Evolutionary conservation across 2,113 vertebrate genomes (phyloP).

Genomic region (Podarcis cretensis): DNA sequence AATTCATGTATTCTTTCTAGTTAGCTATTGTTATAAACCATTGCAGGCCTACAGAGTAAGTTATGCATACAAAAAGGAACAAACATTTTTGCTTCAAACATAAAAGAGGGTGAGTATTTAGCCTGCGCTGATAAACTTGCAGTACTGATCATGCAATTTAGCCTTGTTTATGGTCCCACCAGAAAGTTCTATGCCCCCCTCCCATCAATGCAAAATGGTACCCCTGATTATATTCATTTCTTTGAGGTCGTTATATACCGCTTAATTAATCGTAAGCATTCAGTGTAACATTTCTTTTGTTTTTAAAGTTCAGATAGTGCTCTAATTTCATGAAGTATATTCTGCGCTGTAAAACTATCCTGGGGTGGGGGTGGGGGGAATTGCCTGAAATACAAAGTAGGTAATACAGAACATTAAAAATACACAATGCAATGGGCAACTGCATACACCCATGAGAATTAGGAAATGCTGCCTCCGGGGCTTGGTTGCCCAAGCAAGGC

Average conservation of each 20-base stretch:
- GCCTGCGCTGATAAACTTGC: neutral
- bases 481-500: neutral
- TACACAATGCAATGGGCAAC: neutral
- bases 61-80: neutral
- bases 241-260: too few species aligned
- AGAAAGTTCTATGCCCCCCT: constrained; percentile 15
- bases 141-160: neutral
- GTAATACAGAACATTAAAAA: constrained; percentile 11
- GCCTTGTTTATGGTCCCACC: neutral
- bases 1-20: neutral
- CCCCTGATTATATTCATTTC: neutral
- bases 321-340: constrained; percentile 6
- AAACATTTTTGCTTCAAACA: neutral
- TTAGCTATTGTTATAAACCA: neutral
- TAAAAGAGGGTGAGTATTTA: neutral
- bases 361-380: constrained; percentile 11
- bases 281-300: neutral
- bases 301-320: neutral
- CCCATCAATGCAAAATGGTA: neutral
- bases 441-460: constrained; percentile 23
- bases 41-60: neutral
- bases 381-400: constrained; percentile 9
- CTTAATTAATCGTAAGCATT: too few species aligned
- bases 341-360: constrained; percentile 19
- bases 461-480: neutral